Conservation (phyloP, 2,113 vertebrate species). For the Corythornis madagascariensis region DNA sequence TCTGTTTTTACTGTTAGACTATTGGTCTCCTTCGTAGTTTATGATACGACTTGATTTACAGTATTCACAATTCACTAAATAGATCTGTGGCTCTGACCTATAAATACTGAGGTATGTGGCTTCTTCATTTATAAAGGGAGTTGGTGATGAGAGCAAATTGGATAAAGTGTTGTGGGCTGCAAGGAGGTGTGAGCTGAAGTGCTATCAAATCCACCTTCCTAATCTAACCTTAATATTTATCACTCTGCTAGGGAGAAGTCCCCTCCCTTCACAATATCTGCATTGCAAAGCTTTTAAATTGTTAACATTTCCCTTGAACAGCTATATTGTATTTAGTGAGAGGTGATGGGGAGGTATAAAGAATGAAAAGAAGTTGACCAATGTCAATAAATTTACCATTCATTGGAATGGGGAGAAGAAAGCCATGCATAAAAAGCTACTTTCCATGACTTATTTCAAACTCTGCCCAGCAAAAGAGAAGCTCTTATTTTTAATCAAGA, state of each 20-base stretch:
- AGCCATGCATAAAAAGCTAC: background rate
- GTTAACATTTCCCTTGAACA: background rate
- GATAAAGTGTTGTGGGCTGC: conserved; percentile 4
- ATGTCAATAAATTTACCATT: background rate
- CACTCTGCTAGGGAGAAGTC: background rate
- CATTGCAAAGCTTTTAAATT: background rate
- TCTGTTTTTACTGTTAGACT: background rate
- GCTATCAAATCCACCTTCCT: background rate
- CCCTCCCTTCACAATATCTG: background rate
- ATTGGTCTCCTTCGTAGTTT: background rate
- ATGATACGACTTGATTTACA: conserved; percentile 30
- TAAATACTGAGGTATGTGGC: conserved; percentile 6
- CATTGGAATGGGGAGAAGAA: background rate
- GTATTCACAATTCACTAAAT: conserved; percentile 30
- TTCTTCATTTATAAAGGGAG: background rate
- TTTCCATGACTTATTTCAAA: background rate
- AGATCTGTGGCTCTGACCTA: conserved; percentile 14
- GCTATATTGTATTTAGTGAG: background rate
- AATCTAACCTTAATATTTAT: conserved; percentile 36
- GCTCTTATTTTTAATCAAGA: background rate
- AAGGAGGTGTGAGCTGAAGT: background rate
- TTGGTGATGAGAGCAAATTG: conserved; percentile 18
- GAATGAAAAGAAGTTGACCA: background rate
- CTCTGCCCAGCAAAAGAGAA: background rate
- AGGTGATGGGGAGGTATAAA: background rate